Percentiles rank a stretch among this genome's conserved stretches.
Conservation (phyloP, 2,113 vertebrate genomes). For the Ceyx melanurus region DNA sequence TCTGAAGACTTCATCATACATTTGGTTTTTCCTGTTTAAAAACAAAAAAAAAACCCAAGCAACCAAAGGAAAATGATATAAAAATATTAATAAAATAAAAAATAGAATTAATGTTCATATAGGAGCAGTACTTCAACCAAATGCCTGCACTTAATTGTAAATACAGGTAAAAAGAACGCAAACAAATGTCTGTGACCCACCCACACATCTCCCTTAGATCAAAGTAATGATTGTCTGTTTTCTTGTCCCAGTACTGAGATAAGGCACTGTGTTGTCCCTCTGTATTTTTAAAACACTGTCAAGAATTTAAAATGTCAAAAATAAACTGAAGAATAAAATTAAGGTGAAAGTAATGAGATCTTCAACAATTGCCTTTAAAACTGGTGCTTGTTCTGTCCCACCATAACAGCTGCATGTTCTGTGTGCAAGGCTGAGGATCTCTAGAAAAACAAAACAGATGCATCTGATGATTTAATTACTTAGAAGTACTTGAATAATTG, state of each 20-base stretch:
- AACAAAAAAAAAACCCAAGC: neutral
- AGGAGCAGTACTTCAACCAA: neutral
- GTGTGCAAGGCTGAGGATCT: neutral
- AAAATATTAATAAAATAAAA: neutral
- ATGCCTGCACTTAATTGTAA: neutral
- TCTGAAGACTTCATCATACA: slow-evolving; percentile 99
- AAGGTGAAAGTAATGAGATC: neutral
- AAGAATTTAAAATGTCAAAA: neutral
- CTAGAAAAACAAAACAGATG: fast-evolving
- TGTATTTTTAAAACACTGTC: neutral
- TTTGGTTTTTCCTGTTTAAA: slow-evolving; percentile 91
- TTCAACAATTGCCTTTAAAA: neutral
- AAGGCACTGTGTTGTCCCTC: neutral
- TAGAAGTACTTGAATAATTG: neutral
- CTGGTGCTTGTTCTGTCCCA: neutral
- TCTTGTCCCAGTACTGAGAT: neutral
- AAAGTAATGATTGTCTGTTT: neutral
- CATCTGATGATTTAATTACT: neutral
- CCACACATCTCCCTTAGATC: neutral
- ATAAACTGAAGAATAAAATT: neutral
- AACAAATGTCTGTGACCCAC: neutral
- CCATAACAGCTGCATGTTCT: neutral
- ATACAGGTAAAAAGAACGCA: neutral
- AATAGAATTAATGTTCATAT: neutral
- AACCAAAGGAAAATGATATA: neutral